A percentile compares a stretch with the other conserved stretches of the same genome.
Evolutionary conservation across 1,140 invertebrate species (phyloP).

Genomic region (Adoxophyes honmai): DNA sequence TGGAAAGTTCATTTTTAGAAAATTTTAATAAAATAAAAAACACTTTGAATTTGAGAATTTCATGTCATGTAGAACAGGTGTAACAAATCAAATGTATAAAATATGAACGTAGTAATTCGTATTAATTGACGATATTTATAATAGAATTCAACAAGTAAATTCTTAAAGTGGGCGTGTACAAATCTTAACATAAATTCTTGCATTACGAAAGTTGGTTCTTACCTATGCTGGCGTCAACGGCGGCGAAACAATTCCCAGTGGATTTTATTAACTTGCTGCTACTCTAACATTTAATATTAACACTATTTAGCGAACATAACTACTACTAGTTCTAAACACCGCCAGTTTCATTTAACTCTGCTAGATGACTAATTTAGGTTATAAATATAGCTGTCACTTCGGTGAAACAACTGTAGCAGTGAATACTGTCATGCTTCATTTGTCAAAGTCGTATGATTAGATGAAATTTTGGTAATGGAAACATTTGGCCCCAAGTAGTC

Average conservation of each 20-base stretch:
- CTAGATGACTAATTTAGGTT: conserved; percentile 62
- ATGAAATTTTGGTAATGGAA: too few species aligned
- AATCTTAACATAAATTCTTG: conserved; percentile 11
- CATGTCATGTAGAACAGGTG: too few species aligned
- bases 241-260: neutral
- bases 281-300: neutral
- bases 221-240: neutral
- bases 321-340: neutral
- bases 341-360: conserved; percentile 24
- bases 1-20: too few species aligned
- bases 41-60: too few species aligned
- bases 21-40: too few species aligned
- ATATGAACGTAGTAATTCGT: too few species aligned
- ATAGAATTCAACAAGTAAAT: conserved; percentile 11
- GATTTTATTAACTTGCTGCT: neutral
- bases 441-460: neutral
- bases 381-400: conserved; percentile 52
- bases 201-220: neutral
- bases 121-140: neutral
- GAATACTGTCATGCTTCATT: conserved; percentile 8
- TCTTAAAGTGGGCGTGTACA: conserved; percentile 9
- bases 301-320: conserved; percentile 7
- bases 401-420: conserved; percentile 19
- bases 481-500: too few species aligned
- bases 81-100: too few species aligned